Percentiles rank a stretch among this genome's conserved stretches.
These are phyloP conservation scores for Bembecia ichneumoniformis DNA, from an alignment of 2,888 invertebrate species.

Conservation along the genomic window DNA sequence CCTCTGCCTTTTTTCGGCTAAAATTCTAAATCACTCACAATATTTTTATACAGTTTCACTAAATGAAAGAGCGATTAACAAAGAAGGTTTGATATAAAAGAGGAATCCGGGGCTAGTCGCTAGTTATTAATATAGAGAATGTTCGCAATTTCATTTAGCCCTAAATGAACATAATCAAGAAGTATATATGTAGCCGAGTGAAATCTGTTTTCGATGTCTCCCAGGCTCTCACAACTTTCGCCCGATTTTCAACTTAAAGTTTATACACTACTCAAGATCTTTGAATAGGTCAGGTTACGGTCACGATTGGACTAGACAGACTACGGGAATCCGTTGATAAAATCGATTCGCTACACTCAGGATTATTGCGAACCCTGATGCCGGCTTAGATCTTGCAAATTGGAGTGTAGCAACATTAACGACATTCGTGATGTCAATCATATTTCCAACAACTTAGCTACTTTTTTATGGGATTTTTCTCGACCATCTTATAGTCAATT, in stretches of 20 bases:
- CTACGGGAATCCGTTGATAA: conserved; percentile 28
- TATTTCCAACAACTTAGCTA: background rate
- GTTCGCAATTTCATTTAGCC: background rate
- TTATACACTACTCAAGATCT: conserved; percentile 16
- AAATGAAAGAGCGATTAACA: too few relatives aligned
- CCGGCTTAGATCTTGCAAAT: conserved; percentile 7
- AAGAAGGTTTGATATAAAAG: too few relatives aligned
- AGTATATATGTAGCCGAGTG: too few relatives aligned
- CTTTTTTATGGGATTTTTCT: background rate
- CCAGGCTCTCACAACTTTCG: conserved; percentile 38
- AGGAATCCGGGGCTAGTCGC: too few relatives aligned
- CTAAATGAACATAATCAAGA: too few relatives aligned
- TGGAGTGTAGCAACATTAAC: background rate
- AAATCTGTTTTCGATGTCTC: too few relatives aligned
- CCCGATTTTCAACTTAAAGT: conserved; percentile 11
- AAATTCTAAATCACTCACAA: too few relatives aligned
- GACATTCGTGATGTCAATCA: background rate
- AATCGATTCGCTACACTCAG: conserved; percentile 41
- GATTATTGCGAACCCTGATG: conserved; percentile 16
- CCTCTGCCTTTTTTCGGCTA: too few relatives aligned
- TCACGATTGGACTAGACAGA: conserved; percentile 16
- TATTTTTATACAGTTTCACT: too few relatives aligned
- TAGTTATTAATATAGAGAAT: background rate
- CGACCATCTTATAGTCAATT: background rate
- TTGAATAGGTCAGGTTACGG: conserved; percentile 18